phyloP scores from a whole-genome alignment of 2,113 vertebrate genomes.

The Anthoscopus minutus region DNA sequence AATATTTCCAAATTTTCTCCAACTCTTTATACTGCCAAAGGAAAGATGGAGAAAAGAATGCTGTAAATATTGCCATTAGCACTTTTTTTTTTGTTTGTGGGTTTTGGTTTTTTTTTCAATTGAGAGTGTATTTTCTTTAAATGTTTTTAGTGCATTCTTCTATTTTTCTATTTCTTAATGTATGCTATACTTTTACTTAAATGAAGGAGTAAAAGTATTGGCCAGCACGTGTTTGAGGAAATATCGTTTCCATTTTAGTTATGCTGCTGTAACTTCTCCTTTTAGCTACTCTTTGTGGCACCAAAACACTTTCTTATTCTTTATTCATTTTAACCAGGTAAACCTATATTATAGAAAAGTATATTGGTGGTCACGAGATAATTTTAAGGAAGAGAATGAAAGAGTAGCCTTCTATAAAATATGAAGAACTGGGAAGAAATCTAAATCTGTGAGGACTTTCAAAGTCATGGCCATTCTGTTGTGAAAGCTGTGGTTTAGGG shows the following conservation, averaged over 20 bases:
- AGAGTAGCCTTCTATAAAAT: background rate
- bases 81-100: background rate
- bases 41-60: background rate
- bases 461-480: background rate
- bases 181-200: background rate
- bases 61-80: background rate
- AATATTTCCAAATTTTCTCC: background rate
- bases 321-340: background rate
- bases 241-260: background rate
- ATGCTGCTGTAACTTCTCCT: background rate
- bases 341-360: background rate
- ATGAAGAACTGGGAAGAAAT: background rate
- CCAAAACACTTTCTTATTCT: background rate
- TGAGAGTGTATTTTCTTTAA: background rate
- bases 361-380: background rate
- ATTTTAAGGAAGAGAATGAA: background rate
- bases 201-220: background rate
- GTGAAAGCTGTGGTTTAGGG: background rate
- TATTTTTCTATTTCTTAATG: background rate
- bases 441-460: background rate
- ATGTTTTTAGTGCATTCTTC: background rate
- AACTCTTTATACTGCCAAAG: background rate
- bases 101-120: background rate
- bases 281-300: background rate
- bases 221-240: background rate